Evolutionary conservation across 1,140 invertebrate species (phyloP).

Genomic region (Apis mellifera): DNA sequence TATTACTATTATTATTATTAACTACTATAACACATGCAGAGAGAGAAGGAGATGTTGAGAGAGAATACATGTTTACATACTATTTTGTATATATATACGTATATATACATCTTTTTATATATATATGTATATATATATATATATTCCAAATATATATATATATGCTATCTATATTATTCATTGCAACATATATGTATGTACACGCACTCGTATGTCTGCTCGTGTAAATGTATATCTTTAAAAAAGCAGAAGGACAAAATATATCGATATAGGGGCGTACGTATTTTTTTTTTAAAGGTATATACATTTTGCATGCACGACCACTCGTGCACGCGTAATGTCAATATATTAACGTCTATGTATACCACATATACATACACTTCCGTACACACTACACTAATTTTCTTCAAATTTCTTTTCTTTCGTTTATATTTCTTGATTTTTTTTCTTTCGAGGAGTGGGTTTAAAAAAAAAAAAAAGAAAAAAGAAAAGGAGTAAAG

Average conservation of each 20-base stretch:
- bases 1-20: slow-evolving; percentile 49
- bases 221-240: slow-evolving; percentile 68
- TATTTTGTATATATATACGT: slow-evolving; percentile 67
- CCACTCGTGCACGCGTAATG: slow-evolving; percentile 61
- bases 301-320: slow-evolving; percentile 52
- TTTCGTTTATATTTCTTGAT: slow-evolving; percentile 54
- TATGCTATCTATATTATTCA: slow-evolving; percentile 61
- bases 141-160: neutral
- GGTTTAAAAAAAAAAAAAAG: neutral
- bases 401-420: slow-evolving; percentile 50
- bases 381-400: slow-evolving; percentile 16
- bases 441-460: slow-evolving; percentile 20
- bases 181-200: slow-evolving; percentile 67
- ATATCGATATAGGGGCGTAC: slow-evolving; percentile 56
- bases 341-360: slow-evolving; percentile 64
- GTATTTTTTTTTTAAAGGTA: slow-evolving; percentile 53
- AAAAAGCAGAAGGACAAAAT: slow-evolving; percentile 52
- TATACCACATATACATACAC: slow-evolving; percentile 63
- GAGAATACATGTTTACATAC: slow-evolving; percentile 54
- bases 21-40: slow-evolving; percentile 37
- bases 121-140: slow-evolving; percentile 21
- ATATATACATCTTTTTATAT: slow-evolving; percentile 22
- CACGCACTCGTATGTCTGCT: slow-evolving; percentile 69
- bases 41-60: slow-evolving; percentile 28
- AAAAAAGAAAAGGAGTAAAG: neutral